Percentiles rank a stretch among this genome's conserved stretches.
These are phyloP conservation scores for Fistularia commersonii DNA, from an alignment of 2,797 vertebrate species.

Conservation along the genomic window DNA sequence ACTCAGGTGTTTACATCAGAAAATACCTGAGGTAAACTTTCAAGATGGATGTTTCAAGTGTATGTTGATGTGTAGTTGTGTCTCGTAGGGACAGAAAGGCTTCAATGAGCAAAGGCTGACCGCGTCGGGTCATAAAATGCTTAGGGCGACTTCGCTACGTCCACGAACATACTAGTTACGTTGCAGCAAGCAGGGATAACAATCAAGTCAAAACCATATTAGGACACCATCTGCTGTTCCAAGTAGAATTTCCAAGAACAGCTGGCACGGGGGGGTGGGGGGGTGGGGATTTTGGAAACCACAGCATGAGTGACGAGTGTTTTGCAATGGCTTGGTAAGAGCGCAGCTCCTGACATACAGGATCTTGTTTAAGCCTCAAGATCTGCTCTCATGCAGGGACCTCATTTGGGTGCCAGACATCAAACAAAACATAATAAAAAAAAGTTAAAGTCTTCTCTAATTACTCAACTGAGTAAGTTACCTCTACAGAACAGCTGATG, in stretches of 20 bases:
- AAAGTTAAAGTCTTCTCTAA: constrained; percentile 6
- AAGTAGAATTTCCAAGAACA: constrained; percentile 47
- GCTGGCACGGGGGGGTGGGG: constrained; percentile 47
- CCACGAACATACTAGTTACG: constrained; percentile 13
- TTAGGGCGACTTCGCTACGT: too few relatives aligned
- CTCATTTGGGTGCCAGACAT: constrained; percentile 26
- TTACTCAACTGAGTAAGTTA: constrained; percentile 23
- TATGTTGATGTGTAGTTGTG: too few relatives aligned
- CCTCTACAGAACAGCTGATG: constrained; percentile 4
- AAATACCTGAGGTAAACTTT: too few relatives aligned
- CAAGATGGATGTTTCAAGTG: too few relatives aligned
- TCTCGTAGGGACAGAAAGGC: too few relatives aligned
- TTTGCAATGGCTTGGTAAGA: constrained; percentile 24
- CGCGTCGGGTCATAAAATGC: too few relatives aligned
- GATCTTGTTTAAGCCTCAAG: constrained; percentile 36
- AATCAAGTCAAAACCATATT: constrained; percentile 39
- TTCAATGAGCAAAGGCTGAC: too few relatives aligned
- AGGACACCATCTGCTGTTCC: constrained; percentile 43
- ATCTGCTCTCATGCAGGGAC: constrained; percentile 32
- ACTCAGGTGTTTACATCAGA: too few relatives aligned
- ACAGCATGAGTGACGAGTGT: constrained; percentile 23
- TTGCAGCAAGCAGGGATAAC: constrained; percentile 15
- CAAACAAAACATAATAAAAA: constrained; percentile 19
- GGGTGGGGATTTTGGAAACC: constrained; percentile 26
- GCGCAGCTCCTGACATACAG: constrained; percentile 27